These are phyloP conservation scores for Muntiacus muntjak DNA, from an alignment of 2,113 vertebrate species.

Conservation along the genomic window DNA sequence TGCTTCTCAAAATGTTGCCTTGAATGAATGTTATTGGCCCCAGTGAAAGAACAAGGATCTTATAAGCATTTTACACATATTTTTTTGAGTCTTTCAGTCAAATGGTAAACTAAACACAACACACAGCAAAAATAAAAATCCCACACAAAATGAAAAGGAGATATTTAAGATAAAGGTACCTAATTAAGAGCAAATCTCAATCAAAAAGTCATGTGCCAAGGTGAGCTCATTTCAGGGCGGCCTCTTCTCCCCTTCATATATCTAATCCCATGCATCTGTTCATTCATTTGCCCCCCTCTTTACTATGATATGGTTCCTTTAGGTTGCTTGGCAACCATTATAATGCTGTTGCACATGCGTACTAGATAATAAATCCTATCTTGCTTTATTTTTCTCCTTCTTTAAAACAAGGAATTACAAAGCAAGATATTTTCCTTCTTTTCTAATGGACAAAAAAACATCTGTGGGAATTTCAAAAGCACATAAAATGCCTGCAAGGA, in stretches of 20 bases:
- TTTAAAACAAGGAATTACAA: slow-evolving; percentile 70
- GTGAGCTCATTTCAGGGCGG: slow-evolving; percentile 51
- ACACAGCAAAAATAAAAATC: slow-evolving; percentile 36
- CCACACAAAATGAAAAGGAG: slow-evolving; percentile 9
- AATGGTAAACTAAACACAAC: slow-evolving; percentile 6
- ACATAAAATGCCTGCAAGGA: slow-evolving; percentile 67
- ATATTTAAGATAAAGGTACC: slow-evolving; percentile 37
- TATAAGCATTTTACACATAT: slow-evolving; percentile 25
- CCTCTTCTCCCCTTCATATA: slow-evolving; percentile 45
- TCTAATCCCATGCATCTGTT: slow-evolving; percentile 72
- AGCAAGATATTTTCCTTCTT: slow-evolving; percentile 57
- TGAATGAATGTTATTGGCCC: background rate
- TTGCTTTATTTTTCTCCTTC: slow-evolving; percentile 70
- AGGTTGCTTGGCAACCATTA: slow-evolving; percentile 77
- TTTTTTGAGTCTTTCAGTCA: slow-evolving; percentile 30
- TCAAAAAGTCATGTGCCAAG: slow-evolving; percentile 52
- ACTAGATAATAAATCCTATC: slow-evolving; percentile 72
- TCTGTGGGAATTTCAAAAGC: slow-evolving; percentile 74
- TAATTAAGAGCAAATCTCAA: slow-evolving; percentile 6
- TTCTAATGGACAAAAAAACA: slow-evolving; percentile 70
- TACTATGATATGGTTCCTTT: slow-evolving; percentile 76
- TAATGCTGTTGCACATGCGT: slow-evolving; percentile 73
- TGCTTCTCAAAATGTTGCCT: slow-evolving; percentile 21
- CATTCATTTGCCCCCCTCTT: slow-evolving; percentile 59
- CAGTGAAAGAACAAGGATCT: slow-evolving; percentile 17